Base-by-base conservation (phyloP, 2,797 vertebrate genomes). In the Amphiprion clarkii region DNA sequence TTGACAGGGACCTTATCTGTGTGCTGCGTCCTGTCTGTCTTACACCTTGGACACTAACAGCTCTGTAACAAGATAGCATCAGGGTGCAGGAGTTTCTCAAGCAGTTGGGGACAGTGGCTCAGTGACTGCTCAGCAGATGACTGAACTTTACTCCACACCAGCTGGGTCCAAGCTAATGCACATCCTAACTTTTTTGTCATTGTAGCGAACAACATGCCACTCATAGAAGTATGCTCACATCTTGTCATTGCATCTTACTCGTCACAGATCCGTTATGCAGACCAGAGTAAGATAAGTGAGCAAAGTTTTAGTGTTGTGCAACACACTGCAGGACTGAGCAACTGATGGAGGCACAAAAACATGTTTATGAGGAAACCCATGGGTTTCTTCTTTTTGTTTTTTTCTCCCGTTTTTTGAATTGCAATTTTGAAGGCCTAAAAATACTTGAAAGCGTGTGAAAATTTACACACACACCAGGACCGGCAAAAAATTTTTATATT, bases 51-150 rank as follows among this genome's bases (percentile, higher is more conserved):
- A 62, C 48, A 55, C 27, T 29, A 54, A 1, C 67, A 17, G 56
- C 56, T 76, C 67, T 52, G 57, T 39, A 39, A 69, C 2, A 3
- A 51, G 56, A 81, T 64, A 61, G 48, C 29, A 25, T 64, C 67
- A 3, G 52, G 17, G 71, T 29, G 56, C 25, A 16, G 36, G 48
- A 46, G 40, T 31, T 67, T 33, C 53, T 86, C 74, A 79, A 11
- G 44, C 49, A 48, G 1, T 36, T 9, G 7, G 12, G 12, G 55
- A 39, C 16, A 57, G 29, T 36, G 36, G 44, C 66, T 25, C 27
- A 58, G n/a, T 8, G 42, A 39, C 42, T 36, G 44, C 6, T 8
- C 14, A 19, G 46, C 46, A n/a, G 16, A 46, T 17, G 27, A 49
- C 29, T 49, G 42, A 36, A n/a, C 17, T 36, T 49, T 31, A 36